Evolutionary conservation across 1,140 invertebrate species (phyloP).

Genomic region (Venturia canescens): DNA sequence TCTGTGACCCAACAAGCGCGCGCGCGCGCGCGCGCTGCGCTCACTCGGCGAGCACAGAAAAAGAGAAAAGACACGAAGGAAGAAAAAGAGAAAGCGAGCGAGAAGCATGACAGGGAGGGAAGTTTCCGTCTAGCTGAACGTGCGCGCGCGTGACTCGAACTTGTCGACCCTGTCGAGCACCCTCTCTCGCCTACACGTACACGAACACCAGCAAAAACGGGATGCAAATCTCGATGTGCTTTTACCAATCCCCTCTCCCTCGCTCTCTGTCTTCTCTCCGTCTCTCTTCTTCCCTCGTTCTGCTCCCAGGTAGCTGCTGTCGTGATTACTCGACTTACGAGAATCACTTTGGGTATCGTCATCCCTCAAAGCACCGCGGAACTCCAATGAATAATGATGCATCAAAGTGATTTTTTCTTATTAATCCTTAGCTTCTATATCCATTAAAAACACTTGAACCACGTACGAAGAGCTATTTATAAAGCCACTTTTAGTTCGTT

Average conservation of each 20-base stretch:
- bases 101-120: background rate
- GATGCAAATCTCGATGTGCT: conserved; percentile 43
- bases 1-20: conserved; percentile 37
- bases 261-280: background rate
- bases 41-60: background rate
- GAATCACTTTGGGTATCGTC: conserved; percentile 36
- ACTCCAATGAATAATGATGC: conserved; percentile 36
- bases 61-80: no score
- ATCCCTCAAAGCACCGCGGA: background rate
- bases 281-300: background rate
- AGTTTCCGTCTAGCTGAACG: conserved; percentile 18
- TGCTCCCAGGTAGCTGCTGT: background rate
- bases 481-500: conserved; percentile 2
- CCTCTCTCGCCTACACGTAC: conserved; percentile 16
- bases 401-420: background rate
- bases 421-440: conserved; percentile 7
- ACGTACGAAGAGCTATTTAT: background rate
- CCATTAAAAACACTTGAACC: background rate
- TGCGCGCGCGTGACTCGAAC: conserved; percentile 41
- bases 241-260: conserved; percentile 6
- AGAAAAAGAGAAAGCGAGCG: conserved; percentile 4
- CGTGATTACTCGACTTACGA: conserved; percentile 41
- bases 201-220: conserved; percentile 20
- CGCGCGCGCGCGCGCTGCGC: no score
- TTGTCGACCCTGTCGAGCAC: conserved; percentile 4